Base-by-base conservation (phyloP, 2,113 vertebrate genomes). In the Muscicapa adusta region DNA sequence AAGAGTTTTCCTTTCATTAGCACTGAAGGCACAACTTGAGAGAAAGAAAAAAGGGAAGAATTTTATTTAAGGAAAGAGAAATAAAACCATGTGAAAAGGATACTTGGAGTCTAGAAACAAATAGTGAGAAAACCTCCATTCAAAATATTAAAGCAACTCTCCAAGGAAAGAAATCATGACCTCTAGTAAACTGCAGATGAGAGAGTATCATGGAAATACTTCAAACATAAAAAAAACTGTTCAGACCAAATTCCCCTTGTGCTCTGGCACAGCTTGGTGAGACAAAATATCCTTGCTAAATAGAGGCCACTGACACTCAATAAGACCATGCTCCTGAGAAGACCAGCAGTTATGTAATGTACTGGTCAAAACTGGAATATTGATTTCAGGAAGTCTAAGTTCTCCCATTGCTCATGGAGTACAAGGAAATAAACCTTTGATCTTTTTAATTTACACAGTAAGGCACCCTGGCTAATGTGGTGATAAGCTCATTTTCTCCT, bases 141-240 rank as follows among this genome's bases (percentile, higher is more conserved):
- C 47, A 86, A 58, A 70, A 38, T 18, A 66, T 13, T 77, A 60
- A 71, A 94, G 79, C 24, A 86, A 19, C 26, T 45, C 24, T 84
- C 19, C 33, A 73, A 68, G 18, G 15, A 57, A 94, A 91, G 33
- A 93, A 85, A 87, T 42, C 45, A 82, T 47, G 62, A 76, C 18
- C 50, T 76, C 51, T 63, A 75, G 40, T 54, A 92, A 93, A 85
- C 26, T 57, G 51, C 14, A 51, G 18, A 68, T 60, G 40, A 89
- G 9, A n/a, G 26, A 74, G 4, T 42, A 73, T 38, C 45, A 45
- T 88, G 61, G 81, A 87, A 85, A 82, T 61, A 48, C 31, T 82
- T 75, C 53, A 91, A 45, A 70, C 31, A 33, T 0, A 0, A 88
- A 19, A 19, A 19, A 71, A 87, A 81, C 29, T 0, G 0, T 74